Evolutionary conservation across 2,797 vertebrate genomes (phyloP), one percentile per base, ranked within the genome.

Genomic region (Sebastiscus albofasciatus): DNA sequence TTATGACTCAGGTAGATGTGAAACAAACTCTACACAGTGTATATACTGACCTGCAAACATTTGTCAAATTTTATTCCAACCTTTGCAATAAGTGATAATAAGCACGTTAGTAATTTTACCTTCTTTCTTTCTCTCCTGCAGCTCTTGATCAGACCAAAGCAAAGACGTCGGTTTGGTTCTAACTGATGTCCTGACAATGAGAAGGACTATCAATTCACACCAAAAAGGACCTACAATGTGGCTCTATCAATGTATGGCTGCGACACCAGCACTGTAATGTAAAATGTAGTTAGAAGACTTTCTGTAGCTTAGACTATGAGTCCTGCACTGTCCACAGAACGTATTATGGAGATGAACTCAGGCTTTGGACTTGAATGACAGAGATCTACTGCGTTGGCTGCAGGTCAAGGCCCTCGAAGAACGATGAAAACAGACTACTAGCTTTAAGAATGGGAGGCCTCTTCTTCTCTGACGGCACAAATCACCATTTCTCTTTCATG

Each of bases 151-250:
- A 97, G 85, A 97, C 98, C 92, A 99, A 99, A 96, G 94, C 84
- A 89, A 98, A 98, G 93, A 95, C 97, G 31, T 93, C 97, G 55
- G 94, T 96, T 79, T 99, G 98, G 98, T 99, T 98, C 94, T 99
- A 94, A 97, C 78, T 81, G 81, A 89, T 75, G 80, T 65, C 62
- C 74, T 55, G 80, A 82, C 70, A 86, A 65, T 82, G 81, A 72
- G 87, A 71, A 2, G 34, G 70, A 84, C 8, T 80, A 73, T 77
- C 72, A 60, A 1, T 68, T 78, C 52, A 86, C 65, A 87, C 61
- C 87, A 93, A 92, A 90, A 91, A 79, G 27, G 74, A 80, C 58
- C 54, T 75, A 71, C 42, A 22, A 34, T 80, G 80, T 83, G 74
- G 87, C 87, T 83, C 73, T 76, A 62, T 68, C 39, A 29, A 68